phyloP scores from a whole-genome alignment of 2,797 vertebrate genomes.

The Syngnathus acus region DNA sequence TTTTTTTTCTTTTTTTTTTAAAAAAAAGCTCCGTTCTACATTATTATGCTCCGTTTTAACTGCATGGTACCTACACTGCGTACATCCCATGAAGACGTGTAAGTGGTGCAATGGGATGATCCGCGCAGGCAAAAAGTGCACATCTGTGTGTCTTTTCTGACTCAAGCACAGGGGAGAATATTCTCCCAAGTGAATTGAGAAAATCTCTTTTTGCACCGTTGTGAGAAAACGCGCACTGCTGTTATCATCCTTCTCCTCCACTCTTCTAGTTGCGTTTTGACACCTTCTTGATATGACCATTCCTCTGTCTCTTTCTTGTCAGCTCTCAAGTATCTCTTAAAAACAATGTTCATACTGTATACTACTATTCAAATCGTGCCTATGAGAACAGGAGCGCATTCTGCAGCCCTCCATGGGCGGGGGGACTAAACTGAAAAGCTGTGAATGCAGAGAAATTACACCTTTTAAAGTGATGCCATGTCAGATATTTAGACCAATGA shows the following conservation, averaged over 20 bases:
- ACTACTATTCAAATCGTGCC: no score
- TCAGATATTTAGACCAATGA: constrained; percentile 59
- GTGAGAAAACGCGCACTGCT: background rate
- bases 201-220: background rate
- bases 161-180: no score
- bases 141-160: no score
- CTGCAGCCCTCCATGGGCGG: no score
- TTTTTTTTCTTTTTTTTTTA: no score
- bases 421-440: constrained; percentile 17
- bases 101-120: no score
- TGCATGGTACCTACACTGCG: background rate
- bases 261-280: constrained; percentile 19
- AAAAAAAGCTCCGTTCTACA: background rate
- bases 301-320: constrained; percentile 6
- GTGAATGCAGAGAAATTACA: constrained; percentile 56
- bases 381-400: no score
- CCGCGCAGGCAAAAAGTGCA: no score
- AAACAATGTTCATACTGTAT: constrained; percentile 8
- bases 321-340: constrained; percentile 27
- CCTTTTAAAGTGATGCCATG: constrained; percentile 56
- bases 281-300: constrained; percentile 14
- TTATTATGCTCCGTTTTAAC: background rate
- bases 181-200: background rate
- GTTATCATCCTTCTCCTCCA: constrained; percentile 1
- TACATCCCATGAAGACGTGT: no score